phyloP scores from a whole-genome alignment of 2,888 invertebrate species.

The Tetragonisca angustula region DNA sequence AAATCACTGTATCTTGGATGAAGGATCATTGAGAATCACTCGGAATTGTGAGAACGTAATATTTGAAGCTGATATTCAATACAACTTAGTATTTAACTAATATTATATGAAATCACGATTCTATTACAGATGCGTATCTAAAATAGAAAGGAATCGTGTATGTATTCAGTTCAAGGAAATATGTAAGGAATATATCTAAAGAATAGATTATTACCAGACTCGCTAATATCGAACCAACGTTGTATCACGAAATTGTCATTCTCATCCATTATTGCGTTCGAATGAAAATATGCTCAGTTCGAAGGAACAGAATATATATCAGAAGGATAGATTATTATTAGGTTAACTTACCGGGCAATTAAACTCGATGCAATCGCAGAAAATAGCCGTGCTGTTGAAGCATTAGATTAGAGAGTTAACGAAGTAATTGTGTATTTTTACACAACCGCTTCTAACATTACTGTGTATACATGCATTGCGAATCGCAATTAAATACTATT shows the following conservation, averaged over 20 bases:
- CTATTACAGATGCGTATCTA: not conserved
- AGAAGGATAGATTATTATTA: slow-evolving; percentile 44
- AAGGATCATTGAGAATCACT: no score
- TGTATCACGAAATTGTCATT: not conserved
- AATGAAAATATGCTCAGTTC: not conserved
- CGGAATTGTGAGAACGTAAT: no score
- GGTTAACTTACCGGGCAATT: slow-evolving; percentile 53
- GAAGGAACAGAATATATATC: not conserved
- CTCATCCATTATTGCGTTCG: not conserved
- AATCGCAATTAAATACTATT: slow-evolving; percentile 40
- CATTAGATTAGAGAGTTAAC: slow-evolving; percentile 43
- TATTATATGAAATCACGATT: not conserved
- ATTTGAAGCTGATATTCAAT: not conserved
- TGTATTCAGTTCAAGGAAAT: no score
- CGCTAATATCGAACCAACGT: no score
- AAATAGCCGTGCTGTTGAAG: slow-evolving; percentile 48
- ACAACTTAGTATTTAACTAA: not conserved
- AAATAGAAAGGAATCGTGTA: no score
- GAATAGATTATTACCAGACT: no score
- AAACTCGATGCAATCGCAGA: slow-evolving; percentile 51
- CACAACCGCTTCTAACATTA: slow-evolving; percentile 8
- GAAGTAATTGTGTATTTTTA: slow-evolving; percentile 53
- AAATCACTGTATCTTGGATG: not conserved
- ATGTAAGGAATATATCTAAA: no score
- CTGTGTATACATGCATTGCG: not conserved